These are phyloP conservation scores for Latrodectus elegans DNA, from an alignment of 2,888 invertebrate genomes.

Conservation along the genomic window DNA sequence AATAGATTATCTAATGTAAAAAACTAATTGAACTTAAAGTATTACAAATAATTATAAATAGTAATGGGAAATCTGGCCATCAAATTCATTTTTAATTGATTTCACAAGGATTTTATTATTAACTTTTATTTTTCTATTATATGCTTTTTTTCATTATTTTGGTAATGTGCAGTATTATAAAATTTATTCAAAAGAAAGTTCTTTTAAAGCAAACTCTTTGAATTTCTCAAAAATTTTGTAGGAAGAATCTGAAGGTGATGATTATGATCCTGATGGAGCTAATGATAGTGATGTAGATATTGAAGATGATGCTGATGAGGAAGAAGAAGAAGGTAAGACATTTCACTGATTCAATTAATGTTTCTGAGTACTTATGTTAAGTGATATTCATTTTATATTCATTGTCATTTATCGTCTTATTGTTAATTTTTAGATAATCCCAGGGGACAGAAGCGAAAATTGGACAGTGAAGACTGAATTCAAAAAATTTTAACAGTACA, in stretches of 20 bases:
- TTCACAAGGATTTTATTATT: neutral
- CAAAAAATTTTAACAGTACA: neutral
- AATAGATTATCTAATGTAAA: too few species aligned
- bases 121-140: neutral
- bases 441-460: constrained; percentile 67
- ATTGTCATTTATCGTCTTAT: neutral
- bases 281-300: constrained; percentile 70
- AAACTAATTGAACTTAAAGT: too few species aligned
- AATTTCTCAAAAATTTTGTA: constrained; percentile 8
- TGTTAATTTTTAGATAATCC: constrained; percentile 16
- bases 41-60: too few species aligned
- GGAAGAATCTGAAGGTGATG: constrained; percentile 71
- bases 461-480: constrained; percentile 60
- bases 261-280: constrained; percentile 69
- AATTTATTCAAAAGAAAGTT: too few species aligned
- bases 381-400: neutral
- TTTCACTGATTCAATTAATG: neutral
- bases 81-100: neutral
- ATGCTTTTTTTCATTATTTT: too few species aligned
- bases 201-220: neutral
- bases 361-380: neutral
- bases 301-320: constrained; percentile 69
- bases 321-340: constrained; percentile 45
- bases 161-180: too few species aligned
- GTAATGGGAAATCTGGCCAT: neutral